Conservation (phyloP, 1,140 invertebrate genomes). For the Drosophila bocki region DNA sequence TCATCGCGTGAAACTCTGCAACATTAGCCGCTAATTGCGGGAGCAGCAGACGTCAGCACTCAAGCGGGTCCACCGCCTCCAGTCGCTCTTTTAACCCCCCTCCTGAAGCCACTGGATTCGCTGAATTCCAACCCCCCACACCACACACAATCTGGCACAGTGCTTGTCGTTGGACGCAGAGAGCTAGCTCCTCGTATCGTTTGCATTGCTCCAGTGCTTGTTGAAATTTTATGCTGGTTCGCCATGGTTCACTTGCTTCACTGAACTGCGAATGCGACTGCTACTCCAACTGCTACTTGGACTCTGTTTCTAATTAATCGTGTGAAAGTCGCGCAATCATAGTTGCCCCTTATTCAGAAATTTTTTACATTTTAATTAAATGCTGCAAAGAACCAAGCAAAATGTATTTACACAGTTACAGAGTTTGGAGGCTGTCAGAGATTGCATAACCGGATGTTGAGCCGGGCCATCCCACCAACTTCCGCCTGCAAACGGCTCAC, state of each 20-base stretch:
- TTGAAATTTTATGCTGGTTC: slow-evolving; percentile 53
- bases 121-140: not conserved
- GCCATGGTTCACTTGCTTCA: slow-evolving; percentile 52
- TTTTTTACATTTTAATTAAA: slow-evolving; percentile 69
- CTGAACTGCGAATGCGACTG: not conserved
- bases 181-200: slow-evolving; percentile 21
- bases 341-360: slow-evolving; percentile 8
- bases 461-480: slow-evolving; percentile 45
- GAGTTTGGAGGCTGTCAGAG: not conserved
- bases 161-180: slow-evolving; percentile 7
- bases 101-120: not conserved
- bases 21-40: slow-evolving; percentile 63
- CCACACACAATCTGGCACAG: slow-evolving; percentile 21
- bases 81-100: not conserved
- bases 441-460: slow-evolving; percentile 61
- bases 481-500: slow-evolving; percentile 60
- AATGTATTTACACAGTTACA: slow-evolving; percentile 5
- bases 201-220: slow-evolving; percentile 41
- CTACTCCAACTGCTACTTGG: not conserved
- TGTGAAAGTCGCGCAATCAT: slow-evolving; percentile 60
- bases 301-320: slow-evolving; percentile 65
- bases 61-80: slow-evolving; percentile 15
- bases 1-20: slow-evolving; percentile 49
- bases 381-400: slow-evolving; percentile 38
- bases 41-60: slow-evolving; percentile 49